phyloP scores from a whole-genome alignment of 2,888 invertebrate genomes.

The Eupithecia vulgata region DNA sequence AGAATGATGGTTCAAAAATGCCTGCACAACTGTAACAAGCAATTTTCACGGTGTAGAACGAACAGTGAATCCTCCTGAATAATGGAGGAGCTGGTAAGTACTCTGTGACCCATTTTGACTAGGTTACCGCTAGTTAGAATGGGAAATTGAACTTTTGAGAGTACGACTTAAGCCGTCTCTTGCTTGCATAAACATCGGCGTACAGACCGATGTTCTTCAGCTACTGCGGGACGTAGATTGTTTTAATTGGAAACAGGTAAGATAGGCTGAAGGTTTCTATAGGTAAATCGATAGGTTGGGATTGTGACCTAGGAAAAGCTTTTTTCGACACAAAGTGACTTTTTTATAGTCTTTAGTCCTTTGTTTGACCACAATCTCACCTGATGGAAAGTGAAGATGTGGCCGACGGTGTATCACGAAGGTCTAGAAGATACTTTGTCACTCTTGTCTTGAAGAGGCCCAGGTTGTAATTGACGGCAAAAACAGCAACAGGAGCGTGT shows the following conservation, averaged over 20 bases:
- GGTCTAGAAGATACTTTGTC: no score
- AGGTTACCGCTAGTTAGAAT: constrained; percentile 46
- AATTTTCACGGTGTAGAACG: constrained; percentile 42
- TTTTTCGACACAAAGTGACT: background rate
- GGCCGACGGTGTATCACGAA: no score
- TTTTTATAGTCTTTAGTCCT: no score
- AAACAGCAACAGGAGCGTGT: no score
- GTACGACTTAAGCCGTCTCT: constrained; percentile 14
- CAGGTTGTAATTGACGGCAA: no score
- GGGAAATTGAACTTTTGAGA: constrained; percentile 41
- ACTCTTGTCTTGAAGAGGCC: no score
- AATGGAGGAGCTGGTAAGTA: constrained; percentile 54
- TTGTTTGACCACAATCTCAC: no score
- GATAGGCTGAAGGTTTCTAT: background rate
- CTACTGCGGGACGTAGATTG: background rate
- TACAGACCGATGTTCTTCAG: constrained; percentile 8
- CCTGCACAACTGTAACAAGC: constrained; percentile 32
- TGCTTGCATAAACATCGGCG: constrained; percentile 14
- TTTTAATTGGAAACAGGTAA: background rate
- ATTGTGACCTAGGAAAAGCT: background rate
- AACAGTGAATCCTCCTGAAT: constrained; percentile 53
- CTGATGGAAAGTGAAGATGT: no score
- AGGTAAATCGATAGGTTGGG: background rate
- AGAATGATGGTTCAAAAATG: constrained; percentile 21
- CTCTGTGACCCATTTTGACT: constrained; percentile 59